These are phyloP conservation scores for Xenentodon cancila DNA, from an alignment of 2,797 vertebrate genomes.

Conservation along the genomic window DNA sequence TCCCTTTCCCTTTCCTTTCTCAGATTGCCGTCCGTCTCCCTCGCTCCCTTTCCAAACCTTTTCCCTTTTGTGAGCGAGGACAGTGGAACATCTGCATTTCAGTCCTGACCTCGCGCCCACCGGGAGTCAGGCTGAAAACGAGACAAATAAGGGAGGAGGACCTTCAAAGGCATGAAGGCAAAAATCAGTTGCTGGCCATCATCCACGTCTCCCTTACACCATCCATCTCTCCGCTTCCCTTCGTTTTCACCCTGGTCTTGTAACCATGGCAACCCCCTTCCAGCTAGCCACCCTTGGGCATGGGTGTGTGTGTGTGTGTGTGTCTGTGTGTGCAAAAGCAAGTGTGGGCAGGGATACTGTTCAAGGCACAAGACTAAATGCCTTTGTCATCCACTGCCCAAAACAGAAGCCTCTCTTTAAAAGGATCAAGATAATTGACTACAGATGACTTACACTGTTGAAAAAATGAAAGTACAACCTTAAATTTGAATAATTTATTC, in stretches of 20 bases:
- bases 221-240: slow-evolving; percentile 60
- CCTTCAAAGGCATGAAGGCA: slow-evolving; percentile 54
- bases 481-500: no score
- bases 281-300: slow-evolving; percentile 79
- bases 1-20: slow-evolving; percentile 11
- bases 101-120: slow-evolving; percentile 44
- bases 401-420: slow-evolving; percentile 12
- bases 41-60: slow-evolving; percentile 35
- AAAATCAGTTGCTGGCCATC: slow-evolving; percentile 62
- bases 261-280: slow-evolving; percentile 85
- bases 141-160: slow-evolving; percentile 28
- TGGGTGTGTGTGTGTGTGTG: slow-evolving; percentile 64
- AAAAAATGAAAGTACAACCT: no score
- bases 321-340: slow-evolving; percentile 29
- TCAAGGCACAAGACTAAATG: slow-evolving; percentile 65
- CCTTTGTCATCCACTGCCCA: slow-evolving; percentile 49
- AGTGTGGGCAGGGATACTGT: slow-evolving; percentile 74
- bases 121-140: slow-evolving; percentile 11
- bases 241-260: slow-evolving; percentile 71
- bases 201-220: slow-evolving; percentile 58
- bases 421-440: no score
- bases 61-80: slow-evolving; percentile 60
- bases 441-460: no score
- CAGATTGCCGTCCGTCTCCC: slow-evolving; percentile 16
- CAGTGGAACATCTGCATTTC: slow-evolving; percentile 33